Conservation (phyloP, 2,797 vertebrate species). For the Oreortyx pictus region DNA sequence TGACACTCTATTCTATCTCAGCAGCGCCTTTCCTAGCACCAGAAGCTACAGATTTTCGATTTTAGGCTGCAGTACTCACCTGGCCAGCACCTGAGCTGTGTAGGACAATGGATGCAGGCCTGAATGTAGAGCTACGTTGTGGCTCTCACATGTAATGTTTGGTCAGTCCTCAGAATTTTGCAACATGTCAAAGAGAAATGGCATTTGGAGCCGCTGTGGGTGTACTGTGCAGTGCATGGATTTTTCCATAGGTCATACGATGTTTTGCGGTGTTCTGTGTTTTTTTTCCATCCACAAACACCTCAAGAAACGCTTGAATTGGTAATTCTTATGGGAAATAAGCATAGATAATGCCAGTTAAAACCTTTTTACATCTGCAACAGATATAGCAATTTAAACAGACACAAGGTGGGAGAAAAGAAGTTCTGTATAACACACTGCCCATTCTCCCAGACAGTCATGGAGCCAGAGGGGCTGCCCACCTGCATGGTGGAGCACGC, state of each 20-base stretch:
- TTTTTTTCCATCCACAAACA: neutral
- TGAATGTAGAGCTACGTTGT: neutral
- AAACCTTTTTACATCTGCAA: neutral
- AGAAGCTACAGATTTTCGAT: neutral
- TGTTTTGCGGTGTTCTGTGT: neutral
- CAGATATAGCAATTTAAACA: neutral
- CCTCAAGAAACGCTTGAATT: neutral
- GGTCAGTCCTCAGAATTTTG: neutral
- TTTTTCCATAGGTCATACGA: neutral
- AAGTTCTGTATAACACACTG: neutral
- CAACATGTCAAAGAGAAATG: neutral
- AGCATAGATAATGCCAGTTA: neutral
- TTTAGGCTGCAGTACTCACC: neutral
- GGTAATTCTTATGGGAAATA: neutral
- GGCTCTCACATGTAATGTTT: neutral
- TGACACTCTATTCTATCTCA: neutral
- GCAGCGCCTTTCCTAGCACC: neutral
- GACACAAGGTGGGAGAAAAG: neutral
- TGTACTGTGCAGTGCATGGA: neutral
- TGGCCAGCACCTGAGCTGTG: neutral
- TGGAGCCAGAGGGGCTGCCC: neutral
- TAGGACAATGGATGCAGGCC: neutral
- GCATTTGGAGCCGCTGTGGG: neutral
- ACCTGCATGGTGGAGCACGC: fast-evolving
- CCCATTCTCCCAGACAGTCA: neutral